Evolutionary conservation across 2,888 invertebrate genomes (phyloP), one percentile per base, ranked within the genome.

Genomic region (Xylophagus ater): DNA sequence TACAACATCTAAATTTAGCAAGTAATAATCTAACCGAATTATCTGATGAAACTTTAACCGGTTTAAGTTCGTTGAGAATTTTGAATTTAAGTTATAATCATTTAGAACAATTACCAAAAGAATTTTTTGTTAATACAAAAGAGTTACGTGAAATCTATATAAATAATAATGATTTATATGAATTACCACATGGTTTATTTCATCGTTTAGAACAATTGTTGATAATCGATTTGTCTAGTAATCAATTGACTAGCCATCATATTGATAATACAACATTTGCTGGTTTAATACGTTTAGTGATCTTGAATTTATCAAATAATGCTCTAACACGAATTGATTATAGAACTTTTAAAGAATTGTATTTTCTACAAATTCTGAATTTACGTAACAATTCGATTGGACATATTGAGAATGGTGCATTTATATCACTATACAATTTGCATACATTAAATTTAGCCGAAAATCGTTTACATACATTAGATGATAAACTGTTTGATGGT

Each of bases 401-500:
- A n/a, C 84, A 81, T 54, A 81, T 89, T 48, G 85, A 86, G 67
- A 84, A 86, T 52, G 84, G 85, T 57, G 83, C 89, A 24, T 92
- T 93, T 56, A 61, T 84, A 53, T 84, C 88, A 1, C 70, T 92
- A 20, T 86, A 88, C 62, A 89, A 90, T 62, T 68, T 93, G 50
- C 87, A 89, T 60, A 87, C 88, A 8, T 66, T 93, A 25, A 90
- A 92, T 59, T 67, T 93, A 46, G 87, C 90, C 13, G 84, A 88
- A 62, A 93, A 93, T 60, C 72, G 83, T 34, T 67, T 90, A 37
- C 83, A 84, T 56, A 78, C 82, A 20, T 73, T 89, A 51, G 83
- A 84, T 43, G 77, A 83, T 50, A 78, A 82, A 53, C 71, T 86
- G 48, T 86, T 88, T 63, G 86, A 87, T 60, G 86, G 86, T 2